A percentile compares a stretch with the other conserved stretches of the same genome.
Conservation (phyloP, 1,140 invertebrate species). For the Atopsyche davidsoni region DNA sequence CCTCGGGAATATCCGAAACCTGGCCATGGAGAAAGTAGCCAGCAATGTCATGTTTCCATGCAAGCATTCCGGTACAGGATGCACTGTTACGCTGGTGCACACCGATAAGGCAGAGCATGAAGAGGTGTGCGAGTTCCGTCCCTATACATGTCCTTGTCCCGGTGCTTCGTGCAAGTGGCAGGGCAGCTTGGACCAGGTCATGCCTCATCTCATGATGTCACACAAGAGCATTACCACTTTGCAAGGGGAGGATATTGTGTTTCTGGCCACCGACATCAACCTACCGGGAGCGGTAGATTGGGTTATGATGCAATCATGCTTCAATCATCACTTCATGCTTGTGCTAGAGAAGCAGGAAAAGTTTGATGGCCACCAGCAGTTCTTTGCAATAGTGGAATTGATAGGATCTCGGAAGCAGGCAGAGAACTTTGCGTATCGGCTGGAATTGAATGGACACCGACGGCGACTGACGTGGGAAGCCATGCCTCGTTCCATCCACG, state of each 20-base stretch:
- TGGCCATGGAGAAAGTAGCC: conserved; percentile 99
- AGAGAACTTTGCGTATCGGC: conserved; percentile 96
- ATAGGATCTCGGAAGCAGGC: conserved; percentile 98
- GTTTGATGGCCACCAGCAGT: conserved; percentile 95
- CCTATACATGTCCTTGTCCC: conserved; percentile 96
- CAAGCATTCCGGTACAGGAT: conserved; percentile 96
- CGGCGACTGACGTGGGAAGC: conserved; percentile 97
- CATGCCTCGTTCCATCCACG: conserved; percentile 96
- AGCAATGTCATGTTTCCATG: conserved; percentile 98
- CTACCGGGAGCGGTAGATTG: conserved; percentile 98
- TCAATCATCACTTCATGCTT: conserved; percentile 98
- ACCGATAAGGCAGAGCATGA: conserved; percentile 98
- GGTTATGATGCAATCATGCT: conserved; percentile 99
- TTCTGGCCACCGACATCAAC: conserved; percentile 98
- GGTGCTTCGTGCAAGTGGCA: conserved; percentile 99
- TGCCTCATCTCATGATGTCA: conserved; percentile 92
- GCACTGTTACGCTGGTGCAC: conserved; percentile 85
- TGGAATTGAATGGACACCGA: conserved; percentile 93
- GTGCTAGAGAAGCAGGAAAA: conserved; percentile 99
- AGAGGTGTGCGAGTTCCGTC: conserved; percentile 95
- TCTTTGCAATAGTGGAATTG: conserved; percentile 98
- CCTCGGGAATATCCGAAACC: conserved; percentile 93
- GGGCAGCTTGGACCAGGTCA: conserved; percentile 90
- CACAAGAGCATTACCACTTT: conserved; percentile 99
- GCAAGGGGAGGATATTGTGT: conserved; percentile 97